phyloP scores from a whole-genome alignment of 1,140 invertebrate species.

The Fopius arisanus region DNA sequence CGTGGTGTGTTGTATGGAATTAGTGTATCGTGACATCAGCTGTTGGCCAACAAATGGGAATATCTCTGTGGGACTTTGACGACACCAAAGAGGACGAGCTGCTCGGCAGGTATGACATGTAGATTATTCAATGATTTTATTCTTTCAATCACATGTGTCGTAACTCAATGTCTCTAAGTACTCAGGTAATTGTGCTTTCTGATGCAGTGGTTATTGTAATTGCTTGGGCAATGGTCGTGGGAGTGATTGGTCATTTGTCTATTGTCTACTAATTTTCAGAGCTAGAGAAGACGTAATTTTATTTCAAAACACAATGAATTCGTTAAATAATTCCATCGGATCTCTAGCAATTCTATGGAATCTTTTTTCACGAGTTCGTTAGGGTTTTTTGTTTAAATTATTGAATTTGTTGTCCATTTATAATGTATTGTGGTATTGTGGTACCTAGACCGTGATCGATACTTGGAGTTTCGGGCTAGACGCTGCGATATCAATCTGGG shows the following conservation, averaged over 20 bases:
- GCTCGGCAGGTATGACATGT: slow-evolving; percentile 77
- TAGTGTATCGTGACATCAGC: slow-evolving; percentile 68
- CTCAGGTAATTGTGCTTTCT: not conserved
- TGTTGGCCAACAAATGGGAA: slow-evolving; percentile 78
- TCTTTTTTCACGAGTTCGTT: no score
- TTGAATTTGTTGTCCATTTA: not conserved
- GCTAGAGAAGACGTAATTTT: no score
- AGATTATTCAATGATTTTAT: slow-evolving; percentile 20
- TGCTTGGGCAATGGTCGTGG: not conserved
- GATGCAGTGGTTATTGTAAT: not conserved
- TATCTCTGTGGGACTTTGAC: slow-evolving; percentile 84
- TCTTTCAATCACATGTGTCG: not conserved
- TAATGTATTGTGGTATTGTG: slow-evolving; percentile 31
- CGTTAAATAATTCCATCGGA: no score
- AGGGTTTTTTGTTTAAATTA: no score
- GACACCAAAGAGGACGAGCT: slow-evolving; percentile 85
- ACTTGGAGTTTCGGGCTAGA: slow-evolving; percentile 73
- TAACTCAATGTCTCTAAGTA: not conserved
- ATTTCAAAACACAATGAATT: no score
- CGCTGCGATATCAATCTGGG: slow-evolving; percentile 79
- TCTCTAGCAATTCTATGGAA: no score
- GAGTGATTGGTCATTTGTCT: not conserved
- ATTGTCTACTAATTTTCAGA: no score
- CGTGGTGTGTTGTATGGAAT: slow-evolving; percentile 58
- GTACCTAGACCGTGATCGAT: slow-evolving; percentile 75